phyloP scores from a whole-genome alignment of 2,797 vertebrate species.

The Chaenodraco wilsoni region DNA sequence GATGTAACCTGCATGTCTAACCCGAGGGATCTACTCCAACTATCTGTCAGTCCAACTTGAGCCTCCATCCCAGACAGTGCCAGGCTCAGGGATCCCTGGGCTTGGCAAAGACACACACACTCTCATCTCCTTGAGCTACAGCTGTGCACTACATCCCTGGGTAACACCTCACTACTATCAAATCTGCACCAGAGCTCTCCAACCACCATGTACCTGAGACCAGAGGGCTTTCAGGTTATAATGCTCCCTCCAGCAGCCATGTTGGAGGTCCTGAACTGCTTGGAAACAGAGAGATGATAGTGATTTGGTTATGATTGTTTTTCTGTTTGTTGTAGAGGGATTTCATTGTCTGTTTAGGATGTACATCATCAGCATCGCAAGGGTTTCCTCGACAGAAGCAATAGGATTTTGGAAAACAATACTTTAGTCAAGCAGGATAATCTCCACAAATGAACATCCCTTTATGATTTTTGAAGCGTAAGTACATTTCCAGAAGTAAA shows the following conservation, averaged over 20 bases:
- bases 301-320: neutral
- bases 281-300: neutral
- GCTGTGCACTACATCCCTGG: slow-evolving; percentile 37
- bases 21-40: slow-evolving; percentile 45
- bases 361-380: neutral
- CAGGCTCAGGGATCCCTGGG: slow-evolving; percentile 53
- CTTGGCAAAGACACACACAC: slow-evolving; percentile 17
- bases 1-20: slow-evolving; percentile 41
- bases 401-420: too few relatives aligned
- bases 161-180: slow-evolving; percentile 27
- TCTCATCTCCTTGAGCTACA: slow-evolving; percentile 44
- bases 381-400: too few relatives aligned
- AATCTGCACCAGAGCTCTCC: slow-evolving; percentile 12
- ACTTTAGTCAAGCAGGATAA: too few relatives aligned
- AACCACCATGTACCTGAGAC: slow-evolving; percentile 2
- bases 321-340: neutral
- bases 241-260: slow-evolving; percentile 14
- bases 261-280: neutral
- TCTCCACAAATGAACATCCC: too few relatives aligned
- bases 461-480: too few relatives aligned
- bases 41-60: slow-evolving; percentile 34
- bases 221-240: slow-evolving; percentile 1
- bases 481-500: too few relatives aligned
- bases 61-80: slow-evolving; percentile 43
- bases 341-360: neutral